Evolutionary conservation across 1,140 invertebrate species (phyloP).

Genomic region (Drosophila insularis): DNA sequence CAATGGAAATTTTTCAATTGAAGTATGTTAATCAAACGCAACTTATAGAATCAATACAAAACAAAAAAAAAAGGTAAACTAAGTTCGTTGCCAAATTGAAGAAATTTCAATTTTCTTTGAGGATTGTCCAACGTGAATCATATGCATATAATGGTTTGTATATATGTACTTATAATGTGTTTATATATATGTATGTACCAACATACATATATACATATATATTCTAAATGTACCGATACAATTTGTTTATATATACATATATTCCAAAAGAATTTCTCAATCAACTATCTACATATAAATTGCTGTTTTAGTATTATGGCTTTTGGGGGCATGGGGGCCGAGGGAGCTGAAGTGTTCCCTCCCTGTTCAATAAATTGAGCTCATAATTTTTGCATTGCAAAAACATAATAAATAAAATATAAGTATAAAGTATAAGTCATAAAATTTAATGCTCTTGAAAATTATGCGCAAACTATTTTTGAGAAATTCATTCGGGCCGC

Average conservation of each 20-base stretch:
- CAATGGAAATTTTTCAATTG: too few species aligned
- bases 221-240: conserved; percentile 3
- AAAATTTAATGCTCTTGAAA: conserved; percentile 77
- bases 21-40: too few species aligned
- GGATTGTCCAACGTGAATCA: conserved; percentile 4
- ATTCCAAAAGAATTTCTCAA: conserved; percentile 11
- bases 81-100: background rate
- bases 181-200: too few species aligned
- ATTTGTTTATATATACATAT: conserved; percentile 11
- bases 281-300: conserved; percentile 38
- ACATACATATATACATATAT: too few species aligned
- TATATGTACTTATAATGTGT: background rate
- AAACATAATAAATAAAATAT: conserved; percentile 77
- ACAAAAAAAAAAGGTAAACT: background rate
- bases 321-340: conserved; percentile 1
- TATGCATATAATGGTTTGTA: background rate
- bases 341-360: background rate
- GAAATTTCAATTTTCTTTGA: background rate
- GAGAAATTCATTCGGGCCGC: conserved; percentile 35
- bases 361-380: conserved; percentile 59
- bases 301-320: conserved; percentile 66
- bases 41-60: too few species aligned
- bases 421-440: conserved; percentile 66
- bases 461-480: conserved; percentile 77
- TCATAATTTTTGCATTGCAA: conserved; percentile 68